Base-by-base conservation (phyloP, 2,888 invertebrate genomes). In the Parelbella ahira region DNA sequence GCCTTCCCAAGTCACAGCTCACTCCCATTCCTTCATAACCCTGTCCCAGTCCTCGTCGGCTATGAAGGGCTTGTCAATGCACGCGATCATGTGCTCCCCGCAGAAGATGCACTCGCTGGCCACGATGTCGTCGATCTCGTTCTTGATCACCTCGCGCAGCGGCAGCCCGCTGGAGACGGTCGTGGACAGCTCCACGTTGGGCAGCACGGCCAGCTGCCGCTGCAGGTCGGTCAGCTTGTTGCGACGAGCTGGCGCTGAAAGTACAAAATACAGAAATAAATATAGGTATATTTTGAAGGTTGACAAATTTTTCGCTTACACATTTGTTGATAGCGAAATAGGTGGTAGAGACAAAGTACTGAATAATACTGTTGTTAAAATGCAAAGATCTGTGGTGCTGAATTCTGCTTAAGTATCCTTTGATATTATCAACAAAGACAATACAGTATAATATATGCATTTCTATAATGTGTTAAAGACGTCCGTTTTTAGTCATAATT, bases 31-130 rank as follows among this genome's bases (percentile, higher is more conserved):
- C 65, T 93, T 93, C 86, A 93, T 91, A 5, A 95, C 92, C 49
- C 89, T 84, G 44, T 95, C 94, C 89, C 95, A 96, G 49, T 95
- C 94, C 39, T 92, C 92, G 45, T 93, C 93, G 6, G 92, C 90
- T 25, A 97, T 93, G 68, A 97, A 97, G 1, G 97, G 96, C 58
- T 93, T 92, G 71, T 97, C 97, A 43, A 98, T 95, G 25, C 94
- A 92, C 51, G 93, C 92, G 60, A 98, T 97, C 93, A 97, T 96
- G 58, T 93, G 90, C 53, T 97, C 94, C 1, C 98, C 97, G 69
- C 98, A 98, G 81, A 93, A 97, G 2, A 97, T 88, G 72, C 98
- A 98, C 78, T 98, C 97, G 0, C 93, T 91, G 0, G 97, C 97
- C 1, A 98, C 89, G 1, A 98, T 91, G 60, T 95, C 94, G 74